Evolutionary conservation across 1,140 invertebrate species (phyloP).

Genomic region (Goniozus legneri): DNA sequence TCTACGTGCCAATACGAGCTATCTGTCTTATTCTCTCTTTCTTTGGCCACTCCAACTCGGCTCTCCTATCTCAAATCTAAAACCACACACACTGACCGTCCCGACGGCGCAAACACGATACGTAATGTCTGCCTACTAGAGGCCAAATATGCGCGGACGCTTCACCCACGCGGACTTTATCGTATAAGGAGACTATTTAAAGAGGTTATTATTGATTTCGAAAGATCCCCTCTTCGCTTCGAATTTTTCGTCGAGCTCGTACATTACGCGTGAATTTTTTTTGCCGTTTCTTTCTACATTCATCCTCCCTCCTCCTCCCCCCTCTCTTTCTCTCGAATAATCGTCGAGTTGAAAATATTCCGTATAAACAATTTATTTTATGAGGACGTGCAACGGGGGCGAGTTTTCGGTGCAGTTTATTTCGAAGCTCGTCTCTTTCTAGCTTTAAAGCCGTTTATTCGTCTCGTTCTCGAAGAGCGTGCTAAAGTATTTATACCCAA

Average conservation of each 20-base stretch:
- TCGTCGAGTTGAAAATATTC: too few relatives aligned
- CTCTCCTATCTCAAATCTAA: constrained; percentile 13
- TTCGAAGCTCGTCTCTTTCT: background rate
- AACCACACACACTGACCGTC: constrained; percentile 9
- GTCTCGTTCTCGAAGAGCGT: too few relatives aligned
- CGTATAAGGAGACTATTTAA: constrained; percentile 2
- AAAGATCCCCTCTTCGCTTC: too few relatives aligned
- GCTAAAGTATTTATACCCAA: too few relatives aligned
- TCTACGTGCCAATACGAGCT: background rate
- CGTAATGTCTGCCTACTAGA: constrained; percentile 16
- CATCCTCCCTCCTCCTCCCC: too few relatives aligned
- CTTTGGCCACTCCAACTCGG: constrained; percentile 17
- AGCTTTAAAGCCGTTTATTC: too few relatives aligned
- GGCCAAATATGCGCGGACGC: constrained; percentile 10
- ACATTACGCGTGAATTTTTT: too few relatives aligned
- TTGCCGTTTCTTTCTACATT: too few relatives aligned
- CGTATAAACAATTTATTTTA: too few relatives aligned
- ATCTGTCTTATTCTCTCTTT: constrained; percentile 7
- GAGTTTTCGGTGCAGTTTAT: background rate
- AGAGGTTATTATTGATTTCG: too few relatives aligned
- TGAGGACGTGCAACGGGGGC: background rate
- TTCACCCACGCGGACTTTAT: background rate
- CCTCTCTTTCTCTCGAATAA: too few relatives aligned
- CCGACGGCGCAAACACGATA: constrained; percentile 17
- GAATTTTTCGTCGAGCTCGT: too few relatives aligned